Base-by-base conservation (phyloP, 2,888 invertebrate species). In the Temnothorax rugatulus region DNA sequence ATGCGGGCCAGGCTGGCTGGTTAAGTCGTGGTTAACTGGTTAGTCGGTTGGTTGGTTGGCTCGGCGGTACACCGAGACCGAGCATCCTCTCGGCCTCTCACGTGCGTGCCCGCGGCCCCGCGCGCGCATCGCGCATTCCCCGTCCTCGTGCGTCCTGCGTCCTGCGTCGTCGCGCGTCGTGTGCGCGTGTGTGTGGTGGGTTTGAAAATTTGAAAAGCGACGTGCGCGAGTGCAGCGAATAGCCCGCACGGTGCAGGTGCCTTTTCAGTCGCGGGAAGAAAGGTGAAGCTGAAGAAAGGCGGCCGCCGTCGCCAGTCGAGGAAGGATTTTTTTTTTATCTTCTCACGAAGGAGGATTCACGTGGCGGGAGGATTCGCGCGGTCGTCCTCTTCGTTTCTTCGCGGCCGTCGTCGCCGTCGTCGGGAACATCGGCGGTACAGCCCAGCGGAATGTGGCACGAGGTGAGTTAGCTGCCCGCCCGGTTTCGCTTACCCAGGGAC, bases 381-480 rank as follows among this genome's bases (percentile, higher is more conserved):
- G 7, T 7, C 34, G 7, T 34, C 34, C 7, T 34, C 34, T 7
- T 34, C 34, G 34, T 34, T 34, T 34, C 34, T 34, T 7, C 34
- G 34, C 34, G 7, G 7, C 7, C 7, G 34, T 7, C 7, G 34
- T 29, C 29, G 29, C 3, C 87, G 84, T 85, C 87, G 87, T 87
- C 86, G 89, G 86, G 88, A 90, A 90, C 87, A 21, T 15, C 84
- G 89, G 81, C 87, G 82, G 84, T 75, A 74, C 41, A 92, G 89
- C 91, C 47, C 93, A 91, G 90, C 93, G 94, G 94, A 94, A 94
- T 94, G 94, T 94, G 93, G 94, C 94, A 94, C 94, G 94, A 94
- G 94, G 94, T 94, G 93, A 94, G 94, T 92, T 92, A 91, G 91
- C 91, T 89, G 89, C 89, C 90, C 90, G 90, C 91, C 90, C 90